Conservation (phyloP, 53 echinoderm and acorn worm species). For the Zoroaster sp. region DNA sequence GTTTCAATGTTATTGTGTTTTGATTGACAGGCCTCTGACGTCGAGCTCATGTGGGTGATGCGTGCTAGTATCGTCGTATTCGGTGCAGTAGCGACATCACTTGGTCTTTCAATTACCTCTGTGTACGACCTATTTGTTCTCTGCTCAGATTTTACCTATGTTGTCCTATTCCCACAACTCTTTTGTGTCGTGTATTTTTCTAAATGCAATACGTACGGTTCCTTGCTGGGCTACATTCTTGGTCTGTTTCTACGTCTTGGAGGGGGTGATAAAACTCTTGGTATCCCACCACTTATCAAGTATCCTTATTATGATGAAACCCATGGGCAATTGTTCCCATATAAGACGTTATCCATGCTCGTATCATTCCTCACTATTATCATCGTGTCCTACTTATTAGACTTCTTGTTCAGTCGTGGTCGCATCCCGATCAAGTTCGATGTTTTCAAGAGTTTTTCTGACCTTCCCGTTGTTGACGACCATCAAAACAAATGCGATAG, state of each 20-base stretch:
- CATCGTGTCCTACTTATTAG: slow-evolving; percentile 60
- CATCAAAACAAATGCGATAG: too few species aligned
- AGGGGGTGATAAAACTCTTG: slow-evolving; percentile 55
- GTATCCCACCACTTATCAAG: slow-evolving; percentile 63
- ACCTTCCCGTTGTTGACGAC: too few species aligned
- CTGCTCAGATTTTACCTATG: slow-evolving; percentile 95
- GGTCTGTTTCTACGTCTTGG: slow-evolving; percentile 64
- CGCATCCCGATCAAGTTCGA: slow-evolving; percentile 56
- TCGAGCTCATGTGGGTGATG: slow-evolving; percentile 88
- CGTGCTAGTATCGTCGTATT: slow-evolving; percentile 70
- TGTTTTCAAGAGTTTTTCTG: slow-evolving; percentile 68
- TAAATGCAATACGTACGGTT: slow-evolving; percentile 76
- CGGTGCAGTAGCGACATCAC: slow-evolving; percentile 66
- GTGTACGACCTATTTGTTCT: slow-evolving; percentile 90
- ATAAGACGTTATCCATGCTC: slow-evolving; percentile 79
- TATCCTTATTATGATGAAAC: slow-evolving; percentile 68
- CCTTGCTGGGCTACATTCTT: slow-evolving; percentile 46
- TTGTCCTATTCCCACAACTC: slow-evolving; percentile 90
- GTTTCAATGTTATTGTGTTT: background rate
- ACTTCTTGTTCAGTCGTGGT: slow-evolving; percentile 62
- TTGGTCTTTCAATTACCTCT: slow-evolving; percentile 83
- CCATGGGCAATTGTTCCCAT: slow-evolving; percentile 78
- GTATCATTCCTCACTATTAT: slow-evolving; percentile 71
- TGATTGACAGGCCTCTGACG: slow-evolving; percentile 71
- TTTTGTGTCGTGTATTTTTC: slow-evolving; percentile 91